Conservation (phyloP, 2,888 invertebrate genomes). For the Microplitis manilae region DNA sequence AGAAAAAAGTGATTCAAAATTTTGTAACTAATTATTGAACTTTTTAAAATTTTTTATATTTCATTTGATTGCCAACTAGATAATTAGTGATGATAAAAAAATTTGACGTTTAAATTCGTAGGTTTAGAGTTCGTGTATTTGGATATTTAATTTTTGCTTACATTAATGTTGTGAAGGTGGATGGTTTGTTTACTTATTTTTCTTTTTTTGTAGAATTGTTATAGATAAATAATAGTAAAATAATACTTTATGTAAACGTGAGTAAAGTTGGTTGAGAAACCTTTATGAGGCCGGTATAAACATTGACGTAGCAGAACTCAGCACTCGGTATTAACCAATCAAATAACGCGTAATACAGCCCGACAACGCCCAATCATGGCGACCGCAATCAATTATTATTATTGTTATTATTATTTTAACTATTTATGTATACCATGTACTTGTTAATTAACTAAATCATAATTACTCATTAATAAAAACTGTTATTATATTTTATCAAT, state of each 20-base stretch:
- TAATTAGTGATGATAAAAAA: too few species aligned
- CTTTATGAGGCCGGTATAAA: slow-evolving; percentile 51
- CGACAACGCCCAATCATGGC: slow-evolving; percentile 67
- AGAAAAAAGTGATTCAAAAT: too few species aligned
- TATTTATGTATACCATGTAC: background rate
- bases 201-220: background rate
- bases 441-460: background rate
- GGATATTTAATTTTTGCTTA: too few species aligned
- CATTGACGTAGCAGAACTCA: slow-evolving; percentile 16
- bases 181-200: background rate
- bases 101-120: too few species aligned
- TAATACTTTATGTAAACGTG: background rate
- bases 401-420: background rate
- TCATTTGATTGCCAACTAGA: too few species aligned
- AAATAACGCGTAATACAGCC: slow-evolving; percentile 42
- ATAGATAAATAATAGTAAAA: background rate
- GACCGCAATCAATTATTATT: slow-evolving; percentile 43
- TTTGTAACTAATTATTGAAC: too few species aligned
- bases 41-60: too few species aligned
- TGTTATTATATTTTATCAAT: background rate
- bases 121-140: too few species aligned
- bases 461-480: background rate
- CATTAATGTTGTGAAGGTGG: too few species aligned
- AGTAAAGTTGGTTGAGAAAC: slow-evolving; percentile 45
- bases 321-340: slow-evolving; percentile 54